phyloP scores from a whole-genome alignment of 2,888 invertebrate genomes.

The Corbicula japonica region DNA sequence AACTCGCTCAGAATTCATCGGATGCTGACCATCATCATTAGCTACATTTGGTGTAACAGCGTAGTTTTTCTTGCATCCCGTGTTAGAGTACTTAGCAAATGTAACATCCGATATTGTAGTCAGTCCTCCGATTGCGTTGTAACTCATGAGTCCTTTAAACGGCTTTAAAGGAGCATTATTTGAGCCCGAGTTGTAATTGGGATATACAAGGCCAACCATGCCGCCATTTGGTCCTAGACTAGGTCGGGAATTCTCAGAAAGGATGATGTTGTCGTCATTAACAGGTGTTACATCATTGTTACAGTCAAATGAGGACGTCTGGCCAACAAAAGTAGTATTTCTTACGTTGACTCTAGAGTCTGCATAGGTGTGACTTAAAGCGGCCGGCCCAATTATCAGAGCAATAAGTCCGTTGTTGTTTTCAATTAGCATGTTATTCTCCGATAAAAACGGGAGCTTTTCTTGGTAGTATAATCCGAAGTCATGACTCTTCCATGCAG shows the following conservation, averaged over 20 bases:
- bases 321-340: constrained; percentile 79
- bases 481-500: constrained; percentile 76
- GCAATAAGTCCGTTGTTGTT: constrained; percentile 77
- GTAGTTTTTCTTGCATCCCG: constrained; percentile 47
- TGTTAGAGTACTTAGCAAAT: constrained; percentile 66
- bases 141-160: constrained; percentile 75
- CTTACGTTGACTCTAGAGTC: constrained; percentile 68
- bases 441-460: constrained; percentile 47
- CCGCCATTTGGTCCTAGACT: constrained; percentile 49
- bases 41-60: constrained; percentile 70
- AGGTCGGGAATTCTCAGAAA: constrained; percentile 58
- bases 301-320: constrained; percentile 77
- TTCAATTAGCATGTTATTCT: constrained; percentile 74
- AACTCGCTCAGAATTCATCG: constrained; percentile 61
- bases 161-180: constrained; percentile 81
- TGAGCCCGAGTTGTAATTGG: constrained; percentile 69
- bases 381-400: constrained; percentile 73
- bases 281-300: constrained; percentile 55
- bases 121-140: constrained; percentile 74
- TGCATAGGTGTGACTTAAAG: constrained; percentile 63
- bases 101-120: constrained; percentile 64
- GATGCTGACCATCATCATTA: constrained; percentile 81
- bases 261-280: constrained; percentile 64
- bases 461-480: constrained; percentile 79
- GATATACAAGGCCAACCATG: constrained; percentile 74